Conservation (phyloP, 1,140 invertebrate genomes). For the Nephotettix cincticeps region DNA sequence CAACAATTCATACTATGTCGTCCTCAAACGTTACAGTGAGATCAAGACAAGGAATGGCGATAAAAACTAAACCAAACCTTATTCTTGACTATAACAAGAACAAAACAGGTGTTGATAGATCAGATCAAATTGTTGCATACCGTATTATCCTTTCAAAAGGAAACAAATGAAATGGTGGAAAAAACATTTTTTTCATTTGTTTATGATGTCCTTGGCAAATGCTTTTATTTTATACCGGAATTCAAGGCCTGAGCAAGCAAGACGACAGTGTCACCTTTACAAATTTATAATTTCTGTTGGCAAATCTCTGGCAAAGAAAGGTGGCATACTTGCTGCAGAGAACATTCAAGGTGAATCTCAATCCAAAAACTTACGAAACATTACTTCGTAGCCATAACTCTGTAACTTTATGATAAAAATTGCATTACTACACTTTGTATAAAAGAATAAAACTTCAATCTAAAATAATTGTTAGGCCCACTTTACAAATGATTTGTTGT, state of each 20-base stretch:
- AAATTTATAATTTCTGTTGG: not conserved
- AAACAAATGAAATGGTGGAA: constrained; percentile 28
- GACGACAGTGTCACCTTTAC: too few species aligned
- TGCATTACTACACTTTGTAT: too few species aligned
- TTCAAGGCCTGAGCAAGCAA: not conserved
- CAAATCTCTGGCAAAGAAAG: constrained; percentile 4
- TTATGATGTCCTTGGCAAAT: constrained; percentile 16
- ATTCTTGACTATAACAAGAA: constrained; percentile 20
- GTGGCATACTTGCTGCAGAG: too few species aligned
- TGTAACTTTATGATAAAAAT: too few species aligned
- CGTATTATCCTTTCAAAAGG: constrained; percentile 17
- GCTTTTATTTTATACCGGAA: not conserved
- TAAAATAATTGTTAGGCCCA: too few species aligned
- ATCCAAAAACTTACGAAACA: not conserved
- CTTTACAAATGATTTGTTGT: too few species aligned
- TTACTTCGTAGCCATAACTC: constrained; percentile 16
- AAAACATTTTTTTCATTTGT: constrained; percentile 19
- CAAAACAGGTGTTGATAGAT: constrained; percentile 19
- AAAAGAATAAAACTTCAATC: too few species aligned
- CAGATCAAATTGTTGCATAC: constrained; percentile 2
- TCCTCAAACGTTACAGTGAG: not conserved
- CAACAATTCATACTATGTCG: not conserved
- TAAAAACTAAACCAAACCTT: constrained; percentile 8
- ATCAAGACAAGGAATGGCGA: not conserved
- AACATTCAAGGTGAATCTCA: not conserved